These are phyloP conservation scores for Pan troglodytes DNA, from an alignment of 2,113 vertebrate genomes.

Conservation along the genomic window NHGRI_mPanTro3-v2.1_pri NC_072415.2:46233501-46234000, in stretches of 20 bases:
- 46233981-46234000: background rate
- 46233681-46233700: background rate
- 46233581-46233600: background rate
- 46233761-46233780: too few relatives aligned
- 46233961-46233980: background rate
- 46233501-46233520: background rate
- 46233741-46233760: background rate
- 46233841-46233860: background rate
- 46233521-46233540: background rate
- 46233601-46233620: background rate
- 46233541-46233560: background rate
- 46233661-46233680: background rate
- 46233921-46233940: background rate
- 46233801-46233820: accelerated
- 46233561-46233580: background rate
- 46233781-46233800: background rate
- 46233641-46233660: background rate
- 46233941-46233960: background rate
- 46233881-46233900: background rate
- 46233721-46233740: background rate
- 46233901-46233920: background rate
- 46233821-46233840: background rate
- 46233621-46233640: background rate
- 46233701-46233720: background rate
- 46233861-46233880: background rate